Conservation (phyloP, 1,140 invertebrate species). For the Hycleus phaleratus region DNA sequence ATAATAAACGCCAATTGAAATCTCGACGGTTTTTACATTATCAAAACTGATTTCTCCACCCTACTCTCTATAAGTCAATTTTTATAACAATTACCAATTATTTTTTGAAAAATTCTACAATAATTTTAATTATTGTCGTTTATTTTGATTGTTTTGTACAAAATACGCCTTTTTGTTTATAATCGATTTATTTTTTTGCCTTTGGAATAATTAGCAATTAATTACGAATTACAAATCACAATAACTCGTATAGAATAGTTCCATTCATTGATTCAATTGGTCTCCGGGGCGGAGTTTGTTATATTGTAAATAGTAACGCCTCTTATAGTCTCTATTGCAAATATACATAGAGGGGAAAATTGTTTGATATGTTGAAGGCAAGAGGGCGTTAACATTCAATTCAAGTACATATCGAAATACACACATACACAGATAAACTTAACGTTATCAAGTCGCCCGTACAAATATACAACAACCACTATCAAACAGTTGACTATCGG, state of each 20-base stretch:
- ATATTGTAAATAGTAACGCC: not conserved
- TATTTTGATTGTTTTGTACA: no score
- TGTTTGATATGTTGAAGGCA: not conserved
- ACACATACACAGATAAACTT: no score
- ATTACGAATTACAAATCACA: slow-evolving; percentile 14
- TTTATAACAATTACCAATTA: no score
- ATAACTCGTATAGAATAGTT: slow-evolving; percentile 30
- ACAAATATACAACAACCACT: slow-evolving; percentile 3
- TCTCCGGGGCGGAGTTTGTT: slow-evolving; percentile 18
- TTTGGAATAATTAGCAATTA: not conserved
- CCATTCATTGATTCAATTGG: slow-evolving; percentile 36
- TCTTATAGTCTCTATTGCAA: slow-evolving; percentile 14
- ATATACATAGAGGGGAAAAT: slow-evolving; percentile 13
- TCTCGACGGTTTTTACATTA: no score
- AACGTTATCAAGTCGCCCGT: slow-evolving; percentile 24
- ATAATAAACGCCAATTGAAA: no score
- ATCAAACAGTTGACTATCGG: slow-evolving; percentile 33
- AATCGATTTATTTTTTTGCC: no score
- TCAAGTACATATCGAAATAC: slow-evolving; percentile 4
- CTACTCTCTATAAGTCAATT: no score
- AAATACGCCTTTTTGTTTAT: no score
- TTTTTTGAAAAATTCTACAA: no score
- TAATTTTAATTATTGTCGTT: no score
- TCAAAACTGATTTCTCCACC: no score
- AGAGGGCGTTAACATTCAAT: slow-evolving; percentile 15